phyloP scores from a whole-genome alignment of 1,140 invertebrate species.

The Drosophila nikananu region DNA sequence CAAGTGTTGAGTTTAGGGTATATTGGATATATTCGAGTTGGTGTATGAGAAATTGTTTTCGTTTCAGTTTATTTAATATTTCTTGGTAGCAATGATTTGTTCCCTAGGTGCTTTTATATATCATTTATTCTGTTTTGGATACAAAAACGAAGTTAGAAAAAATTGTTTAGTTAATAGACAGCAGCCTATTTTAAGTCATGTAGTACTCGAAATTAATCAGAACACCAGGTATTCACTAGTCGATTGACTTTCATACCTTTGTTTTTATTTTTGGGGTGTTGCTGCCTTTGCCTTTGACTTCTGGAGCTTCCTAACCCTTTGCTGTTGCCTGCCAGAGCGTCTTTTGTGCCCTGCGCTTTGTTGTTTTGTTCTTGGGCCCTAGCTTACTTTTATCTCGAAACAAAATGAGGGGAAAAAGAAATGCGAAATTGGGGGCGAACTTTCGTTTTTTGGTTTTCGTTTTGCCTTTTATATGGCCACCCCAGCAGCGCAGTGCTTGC shows the following conservation, averaged over 20 bases:
- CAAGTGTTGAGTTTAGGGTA: not conserved
- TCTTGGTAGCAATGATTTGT: not conserved
- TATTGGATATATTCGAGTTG: not conserved
- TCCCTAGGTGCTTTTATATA: not conserved
- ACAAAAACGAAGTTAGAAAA: not conserved
- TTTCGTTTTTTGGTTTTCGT: slow-evolving; percentile 82
- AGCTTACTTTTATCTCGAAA: slow-evolving; percentile 69
- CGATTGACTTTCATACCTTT: slow-evolving; percentile 1
- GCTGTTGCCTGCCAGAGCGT: slow-evolving; percentile 28
- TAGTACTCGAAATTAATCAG: too few relatives aligned
- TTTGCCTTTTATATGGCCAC: slow-evolving; percentile 46
- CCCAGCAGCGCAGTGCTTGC: slow-evolving; percentile 36
- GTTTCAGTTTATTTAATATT: too few relatives aligned
- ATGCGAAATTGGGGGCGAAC: slow-evolving; percentile 83
- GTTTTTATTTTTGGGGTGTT: slow-evolving; percentile 51
- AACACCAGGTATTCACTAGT: slow-evolving; percentile 7
- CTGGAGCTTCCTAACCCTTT: slow-evolving; percentile 22
- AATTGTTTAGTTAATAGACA: too few relatives aligned
- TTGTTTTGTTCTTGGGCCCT: slow-evolving; percentile 66
- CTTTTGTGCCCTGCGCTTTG: slow-evolving; percentile 69
- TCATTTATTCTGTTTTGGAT: not conserved
- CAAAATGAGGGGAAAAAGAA: slow-evolving; percentile 55
- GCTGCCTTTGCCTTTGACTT: slow-evolving; percentile 43
- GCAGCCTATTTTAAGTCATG: not conserved
- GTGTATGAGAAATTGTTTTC: not conserved